Evolutionary conservation across 2,888 invertebrate genomes (phyloP), one percentile per base, ranked within the genome.

Genomic region (Punctoribates punctum): DNA sequence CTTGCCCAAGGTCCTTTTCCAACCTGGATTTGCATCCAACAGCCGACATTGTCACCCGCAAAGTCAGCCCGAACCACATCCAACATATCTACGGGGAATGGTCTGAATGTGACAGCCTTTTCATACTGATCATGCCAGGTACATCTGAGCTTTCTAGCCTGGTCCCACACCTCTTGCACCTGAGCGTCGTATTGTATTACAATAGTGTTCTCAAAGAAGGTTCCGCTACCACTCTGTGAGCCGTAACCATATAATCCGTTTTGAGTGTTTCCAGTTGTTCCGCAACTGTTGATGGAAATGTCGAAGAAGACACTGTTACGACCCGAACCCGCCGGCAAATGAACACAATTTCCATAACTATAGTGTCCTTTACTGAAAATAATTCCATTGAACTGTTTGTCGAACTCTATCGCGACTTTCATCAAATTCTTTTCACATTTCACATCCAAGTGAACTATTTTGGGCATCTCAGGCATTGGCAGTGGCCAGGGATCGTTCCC

Each of bases 51-150:
- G 82, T 96, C 95, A 0, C 95, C 95, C 77, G 94, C 94, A 81
- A 96, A 96, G 82, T 95, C 94, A 3, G 95, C 94, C 74, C 94
- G 86, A n/a, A 95, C 94, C 5, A 95, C 94, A 83, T 95, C 94
- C 75, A 95, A 83, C 94, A 94, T 95, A 83, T 95, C 95, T 0
- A 96, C 95, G 0, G 94, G 94, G 88, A 95, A 95, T 0, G 95
- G 94, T 75, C 94, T 86, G 86, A 95, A 95, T 0, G 95, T 94
- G 0, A 95, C 95, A 6, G 94, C 93, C 83, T 96, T 96, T 85
- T 96, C 95, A 82, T 95, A 95, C 81, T 94, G 91, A 83, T 95
- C 94, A 82, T 95, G 94, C 95, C 95, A 96, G 0, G 94, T 94
- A 85, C 95, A 95, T 17, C 95, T 88, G 29, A 95, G 83, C 83